Conservation (phyloP, 2,888 invertebrate species). For the Apodemia duryi region DNA sequence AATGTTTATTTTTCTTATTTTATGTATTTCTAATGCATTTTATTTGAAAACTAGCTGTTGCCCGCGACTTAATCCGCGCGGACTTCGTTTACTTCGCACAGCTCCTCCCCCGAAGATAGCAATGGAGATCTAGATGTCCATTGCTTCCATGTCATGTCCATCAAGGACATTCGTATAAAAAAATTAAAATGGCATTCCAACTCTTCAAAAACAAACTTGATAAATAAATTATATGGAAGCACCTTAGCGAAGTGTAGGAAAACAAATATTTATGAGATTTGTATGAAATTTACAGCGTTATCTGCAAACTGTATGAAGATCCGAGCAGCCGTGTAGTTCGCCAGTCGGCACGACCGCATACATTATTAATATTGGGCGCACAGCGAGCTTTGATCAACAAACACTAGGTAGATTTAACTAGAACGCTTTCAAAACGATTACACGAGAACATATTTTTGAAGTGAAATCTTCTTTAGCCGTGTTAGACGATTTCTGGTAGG, state of each 20-base stretch:
- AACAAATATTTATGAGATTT: conserved; percentile 13
- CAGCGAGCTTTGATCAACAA: background rate
- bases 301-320: conserved; percentile 22
- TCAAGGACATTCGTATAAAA: too few relatives aligned
- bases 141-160: too few relatives aligned
- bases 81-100: too few relatives aligned
- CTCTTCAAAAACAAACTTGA: background rate
- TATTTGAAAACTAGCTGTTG: too few relatives aligned
- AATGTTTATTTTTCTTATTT: too few relatives aligned
- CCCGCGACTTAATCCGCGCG: too few relatives aligned
- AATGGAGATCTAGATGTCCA: too few relatives aligned
- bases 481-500: too few relatives aligned
- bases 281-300: conserved; percentile 16
- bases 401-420: background rate
- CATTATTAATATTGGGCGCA: conserved; percentile 46
- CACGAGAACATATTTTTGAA: background rate
- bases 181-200: too few relatives aligned
- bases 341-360: conserved; percentile 32
- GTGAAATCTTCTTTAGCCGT: too few relatives aligned
- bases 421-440: background rate
- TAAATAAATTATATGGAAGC: background rate
- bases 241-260: conserved; percentile 1
- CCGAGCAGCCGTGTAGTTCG: conserved; percentile 16
- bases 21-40: too few relatives aligned
- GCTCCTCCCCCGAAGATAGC: too few relatives aligned